Base-by-base conservation (phyloP, 2,888 invertebrate genomes). In the Phorcus lineatus region DNA sequence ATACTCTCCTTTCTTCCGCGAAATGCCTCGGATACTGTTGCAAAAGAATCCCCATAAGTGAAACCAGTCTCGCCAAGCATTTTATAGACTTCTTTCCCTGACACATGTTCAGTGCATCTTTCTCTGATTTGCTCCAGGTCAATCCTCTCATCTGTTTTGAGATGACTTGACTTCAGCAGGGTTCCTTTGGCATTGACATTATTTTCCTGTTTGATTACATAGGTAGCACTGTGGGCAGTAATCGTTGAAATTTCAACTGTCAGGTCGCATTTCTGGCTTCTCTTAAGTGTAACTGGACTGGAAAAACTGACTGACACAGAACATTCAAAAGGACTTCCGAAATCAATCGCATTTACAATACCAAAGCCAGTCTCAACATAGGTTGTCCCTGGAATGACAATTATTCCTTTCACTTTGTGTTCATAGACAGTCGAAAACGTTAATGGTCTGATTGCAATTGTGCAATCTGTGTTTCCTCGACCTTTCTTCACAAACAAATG, bases 291-390 rank as follows among this genome's bases (percentile, higher is more conserved):
- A 1, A 70, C 17, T 36, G 70, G 36, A 36, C 36, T 70, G 9
- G 36, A 19, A 70, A 36, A 40, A 19, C 19, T 70, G 36, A 40
- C 70, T 17, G 70, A 70, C n/a, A 70, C 36, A 16, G 36, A 3
- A 16, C 17, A 36, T 19, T 36, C 16, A 17, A 17, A 16, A 17
- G n/a, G 11, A 70, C 19, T 19, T 17, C 19, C 70, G n/a, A 6
- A 31, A 40, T 17, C n/a, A 13, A 40, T 36, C 36, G n/a, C 19
- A 17, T 36, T 36, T 36, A 79, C 84, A 19, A 87, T 70, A 22
- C 83, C 88, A 24, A 88, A 82, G 0, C 84, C 88, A 22, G 86
- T 81, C 74, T 88, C 88, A 0, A 82, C 87, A 77, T 86, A 87
- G 28, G 85, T 80, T 9, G 87, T 85, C 0, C 86, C 88, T 1